Evolutionary conservation across 2,888 invertebrate species (phyloP).

Genomic region (Keiferia lycopersicella): DNA sequence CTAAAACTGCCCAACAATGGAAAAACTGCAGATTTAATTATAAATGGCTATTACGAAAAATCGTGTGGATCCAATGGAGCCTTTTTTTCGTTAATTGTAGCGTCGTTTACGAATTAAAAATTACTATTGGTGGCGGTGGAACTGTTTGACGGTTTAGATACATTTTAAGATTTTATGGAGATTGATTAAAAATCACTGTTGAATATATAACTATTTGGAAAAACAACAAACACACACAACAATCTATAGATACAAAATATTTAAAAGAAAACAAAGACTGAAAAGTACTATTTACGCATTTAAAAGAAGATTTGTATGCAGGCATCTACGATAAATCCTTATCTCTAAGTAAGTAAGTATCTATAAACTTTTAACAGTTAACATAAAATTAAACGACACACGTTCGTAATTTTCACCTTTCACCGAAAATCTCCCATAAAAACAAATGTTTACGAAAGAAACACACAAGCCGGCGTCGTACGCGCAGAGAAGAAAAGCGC

Average conservation of each 20-base stretch:
- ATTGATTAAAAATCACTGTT: too few species aligned
- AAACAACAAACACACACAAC: too few species aligned
- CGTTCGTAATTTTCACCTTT: constrained; percentile 20
- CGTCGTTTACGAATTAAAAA: constrained; percentile 1
- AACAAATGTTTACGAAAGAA: constrained; percentile 22
- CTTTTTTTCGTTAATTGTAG: background rate
- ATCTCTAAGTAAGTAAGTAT: background rate
- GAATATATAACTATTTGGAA: too few species aligned
- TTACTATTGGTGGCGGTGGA: background rate
- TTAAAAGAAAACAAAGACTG: too few species aligned
- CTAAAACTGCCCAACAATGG: background rate
- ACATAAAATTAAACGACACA: constrained; percentile 11
- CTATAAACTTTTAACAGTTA: background rate
- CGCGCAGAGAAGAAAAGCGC: constrained; percentile 32
- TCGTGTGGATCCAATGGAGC: constrained; percentile 18
- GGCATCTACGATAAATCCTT: background rate
- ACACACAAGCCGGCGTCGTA: constrained; percentile 26
- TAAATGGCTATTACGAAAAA: constrained; percentile 4
- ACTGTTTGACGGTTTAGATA: background rate
- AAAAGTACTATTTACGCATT: too few species aligned
- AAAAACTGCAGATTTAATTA: constrained; percentile 8
- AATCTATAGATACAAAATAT: background rate
- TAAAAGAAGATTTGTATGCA: background rate
- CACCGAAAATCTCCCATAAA: constrained; percentile 24
- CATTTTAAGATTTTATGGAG: background rate